A percentile compares a stretch with the other conserved stretches of the same genome.
These are phyloP conservation scores for Timema podura DNA, from an alignment of 2,888 invertebrate genomes.

Conservation along the genomic window DNA sequence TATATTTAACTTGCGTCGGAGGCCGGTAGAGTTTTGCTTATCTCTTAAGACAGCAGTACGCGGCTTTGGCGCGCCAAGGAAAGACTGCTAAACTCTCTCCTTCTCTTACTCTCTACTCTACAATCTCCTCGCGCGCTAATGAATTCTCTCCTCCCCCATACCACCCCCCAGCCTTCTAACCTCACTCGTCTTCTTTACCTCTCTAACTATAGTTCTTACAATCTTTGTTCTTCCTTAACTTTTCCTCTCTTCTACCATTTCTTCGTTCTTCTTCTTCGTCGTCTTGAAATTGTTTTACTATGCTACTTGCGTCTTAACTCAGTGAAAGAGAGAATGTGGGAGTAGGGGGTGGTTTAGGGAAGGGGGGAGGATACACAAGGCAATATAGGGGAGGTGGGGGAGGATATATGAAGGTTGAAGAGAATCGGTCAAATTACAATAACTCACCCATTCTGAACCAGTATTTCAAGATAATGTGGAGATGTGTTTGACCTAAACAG, in stretches of 20 bases:
- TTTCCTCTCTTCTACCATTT: constrained; percentile 12
- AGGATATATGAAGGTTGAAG: too few relatives aligned
- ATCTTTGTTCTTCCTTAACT: not conserved
- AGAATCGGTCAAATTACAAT: too few relatives aligned
- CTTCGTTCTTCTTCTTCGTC: too few relatives aligned
- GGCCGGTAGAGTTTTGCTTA: constrained; percentile 9
- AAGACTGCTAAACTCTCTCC: not conserved
- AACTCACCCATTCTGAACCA: too few relatives aligned
- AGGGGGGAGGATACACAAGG: too few relatives aligned
- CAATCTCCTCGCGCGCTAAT: constrained; percentile 12
- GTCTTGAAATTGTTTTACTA: too few relatives aligned
- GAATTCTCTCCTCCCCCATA: constrained; percentile 10
- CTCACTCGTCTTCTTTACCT: not conserved
- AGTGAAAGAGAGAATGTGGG: too few relatives aligned
- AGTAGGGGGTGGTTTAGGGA: too few relatives aligned
- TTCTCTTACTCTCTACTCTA: not conserved
- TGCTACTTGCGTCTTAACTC: too few relatives aligned
- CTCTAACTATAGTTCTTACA: not conserved
- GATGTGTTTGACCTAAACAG: too few relatives aligned
- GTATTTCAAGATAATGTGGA: too few relatives aligned
- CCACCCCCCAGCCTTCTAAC: not conserved
- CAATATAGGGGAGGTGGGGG: too few relatives aligned
- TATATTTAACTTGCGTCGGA: constrained; percentile 9
- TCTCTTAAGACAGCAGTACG: constrained; percentile 9
- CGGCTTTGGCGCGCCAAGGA: not conserved